Evolutionary conservation across 1,140 invertebrate genomes (phyloP).

Genomic region (Streblospio benedicti): DNA sequence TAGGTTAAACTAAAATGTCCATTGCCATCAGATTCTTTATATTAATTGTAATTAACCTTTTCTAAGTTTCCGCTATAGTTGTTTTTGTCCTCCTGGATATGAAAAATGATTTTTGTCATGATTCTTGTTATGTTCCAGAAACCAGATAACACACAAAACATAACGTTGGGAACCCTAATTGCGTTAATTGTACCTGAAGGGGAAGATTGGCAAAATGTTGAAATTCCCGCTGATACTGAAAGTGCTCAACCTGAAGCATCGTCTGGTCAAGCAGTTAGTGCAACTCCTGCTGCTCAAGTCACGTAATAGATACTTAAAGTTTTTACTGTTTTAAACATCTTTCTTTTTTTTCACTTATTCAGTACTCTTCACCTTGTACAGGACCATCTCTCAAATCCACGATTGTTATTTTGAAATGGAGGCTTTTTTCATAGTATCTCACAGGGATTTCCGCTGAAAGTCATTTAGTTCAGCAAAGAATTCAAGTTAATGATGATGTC

Average conservation of each 20-base stretch:
- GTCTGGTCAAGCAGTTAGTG: not conserved
- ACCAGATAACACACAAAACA: conserved; percentile 68
- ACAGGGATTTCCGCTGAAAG: too few relatives aligned
- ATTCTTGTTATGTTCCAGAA: conserved; percentile 25
- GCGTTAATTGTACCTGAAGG: conserved; percentile 79
- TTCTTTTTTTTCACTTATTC: not conserved
- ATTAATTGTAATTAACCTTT: not conserved
- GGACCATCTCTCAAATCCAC: not conserved
- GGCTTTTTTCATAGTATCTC: too few relatives aligned
- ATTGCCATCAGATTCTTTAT: conserved; percentile 4
- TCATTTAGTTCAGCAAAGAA: too few relatives aligned
- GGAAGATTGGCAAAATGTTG: conserved; percentile 61
- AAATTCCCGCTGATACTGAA: conserved; percentile 39
- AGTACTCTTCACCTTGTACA: not conserved
- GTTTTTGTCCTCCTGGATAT: not conserved
- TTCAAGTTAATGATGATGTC: not conserved
- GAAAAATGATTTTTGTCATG: not conserved
- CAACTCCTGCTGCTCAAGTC: not conserved
- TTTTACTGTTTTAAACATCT: not conserved
- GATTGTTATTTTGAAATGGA: too few relatives aligned
- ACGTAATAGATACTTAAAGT: not conserved
- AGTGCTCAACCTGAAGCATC: conserved; percentile 28
- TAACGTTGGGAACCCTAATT: conserved; percentile 75
- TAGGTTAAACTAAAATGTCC: too few relatives aligned
- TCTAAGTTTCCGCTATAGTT: not conserved